These are phyloP conservation scores for Zeuzera pyrina DNA, from an alignment of 2,888 invertebrate species.

Conservation along the genomic window DNA sequence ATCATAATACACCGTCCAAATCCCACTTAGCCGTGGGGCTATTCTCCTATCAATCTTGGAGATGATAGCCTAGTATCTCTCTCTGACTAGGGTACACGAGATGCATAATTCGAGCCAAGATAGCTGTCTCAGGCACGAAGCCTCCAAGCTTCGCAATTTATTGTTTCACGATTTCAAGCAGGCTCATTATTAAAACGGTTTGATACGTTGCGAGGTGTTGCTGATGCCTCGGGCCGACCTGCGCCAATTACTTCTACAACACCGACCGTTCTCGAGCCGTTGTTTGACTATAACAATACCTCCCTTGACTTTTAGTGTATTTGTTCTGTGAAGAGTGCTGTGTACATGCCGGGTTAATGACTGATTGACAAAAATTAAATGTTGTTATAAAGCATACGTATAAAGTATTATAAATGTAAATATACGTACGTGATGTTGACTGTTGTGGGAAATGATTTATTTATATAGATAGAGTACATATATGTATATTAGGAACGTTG, in stretches of 20 bases:
- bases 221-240: conserved; percentile 57
- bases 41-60: conserved; percentile 69
- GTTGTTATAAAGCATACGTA: no score
- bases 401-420: no score
- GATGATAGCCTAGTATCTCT: conserved; percentile 68
- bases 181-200: conserved; percentile 73
- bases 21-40: conserved; percentile 58
- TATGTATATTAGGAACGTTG: no score
- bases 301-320: conserved; percentile 49
- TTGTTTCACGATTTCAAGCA: conserved; percentile 71
- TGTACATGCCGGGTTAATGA: no score
- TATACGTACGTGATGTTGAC: no score
- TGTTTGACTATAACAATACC: conserved; percentile 55
- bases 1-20: no score
- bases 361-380: no score
- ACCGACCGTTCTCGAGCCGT: conserved; percentile 40
- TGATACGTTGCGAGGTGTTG: conserved; percentile 71
- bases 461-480: no score
- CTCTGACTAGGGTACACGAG: conserved; percentile 45
- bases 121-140: conserved; percentile 72
- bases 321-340: no score
- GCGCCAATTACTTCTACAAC: conserved; percentile 57
- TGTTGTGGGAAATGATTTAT: no score
- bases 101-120: conserved; percentile 70
- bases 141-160: conserved; percentile 72